phyloP scores from a whole-genome alignment of 2,113 vertebrate genomes.

The Gymnogyps californianus region DNA sequence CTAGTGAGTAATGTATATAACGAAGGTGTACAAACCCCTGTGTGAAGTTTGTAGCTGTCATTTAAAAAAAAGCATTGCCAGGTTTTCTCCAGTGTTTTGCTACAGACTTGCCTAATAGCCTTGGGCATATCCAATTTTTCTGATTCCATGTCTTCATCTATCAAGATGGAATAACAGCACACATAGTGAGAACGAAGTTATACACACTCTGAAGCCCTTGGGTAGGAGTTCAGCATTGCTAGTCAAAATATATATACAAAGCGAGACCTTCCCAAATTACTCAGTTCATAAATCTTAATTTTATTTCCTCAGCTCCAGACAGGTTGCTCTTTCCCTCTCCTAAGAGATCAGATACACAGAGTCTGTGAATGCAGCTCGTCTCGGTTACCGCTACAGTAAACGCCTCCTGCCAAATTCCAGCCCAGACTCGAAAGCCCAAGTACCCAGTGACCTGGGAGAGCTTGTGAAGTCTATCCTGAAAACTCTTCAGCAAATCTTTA shows the following conservation, averaged over 20 bases:
- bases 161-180: neutral
- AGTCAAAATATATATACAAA: constrained; percentile 44
- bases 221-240: constrained; percentile 22
- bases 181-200: neutral
- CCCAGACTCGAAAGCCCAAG: neutral
- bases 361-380: neutral
- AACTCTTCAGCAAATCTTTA: neutral
- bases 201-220: neutral
- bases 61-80: neutral
- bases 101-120: neutral
- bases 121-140: neutral
- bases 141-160: neutral
- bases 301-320: neutral
- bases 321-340: neutral
- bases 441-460: neutral
- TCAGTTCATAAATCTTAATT: constrained; percentile 33
- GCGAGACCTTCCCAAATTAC: constrained; percentile 19
- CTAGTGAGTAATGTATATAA: neutral
- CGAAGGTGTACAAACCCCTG: neutral
- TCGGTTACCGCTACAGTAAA: neutral
- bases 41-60: neutral
- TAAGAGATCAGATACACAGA: neutral
- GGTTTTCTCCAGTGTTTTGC: neutral
- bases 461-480: neutral
- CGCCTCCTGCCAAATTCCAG: neutral